phyloP scores from a whole-genome alignment of 2,888 invertebrate species.

The Mythimna impura region DNA sequence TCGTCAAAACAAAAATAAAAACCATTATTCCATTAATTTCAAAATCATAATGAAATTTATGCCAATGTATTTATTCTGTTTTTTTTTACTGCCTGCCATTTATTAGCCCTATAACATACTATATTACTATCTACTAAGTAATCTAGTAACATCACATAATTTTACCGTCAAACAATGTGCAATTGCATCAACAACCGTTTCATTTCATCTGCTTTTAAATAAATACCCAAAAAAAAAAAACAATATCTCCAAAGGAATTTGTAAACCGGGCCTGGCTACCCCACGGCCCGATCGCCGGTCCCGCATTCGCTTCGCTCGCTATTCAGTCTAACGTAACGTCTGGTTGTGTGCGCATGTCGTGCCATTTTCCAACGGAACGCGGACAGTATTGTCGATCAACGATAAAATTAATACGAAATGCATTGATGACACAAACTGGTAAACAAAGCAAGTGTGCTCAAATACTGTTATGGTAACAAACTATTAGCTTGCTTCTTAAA shows the following conservation, averaged over 20 bases:
- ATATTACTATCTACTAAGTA: not conserved
- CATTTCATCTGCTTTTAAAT: not conserved
- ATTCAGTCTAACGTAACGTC: conserved; percentile 41
- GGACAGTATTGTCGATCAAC: conserved; percentile 25
- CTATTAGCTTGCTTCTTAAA: conserved; percentile 17
- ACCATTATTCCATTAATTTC: too few species aligned
- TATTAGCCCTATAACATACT: not conserved
- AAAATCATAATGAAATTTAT: too few species aligned
- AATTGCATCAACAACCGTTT: not conserved
- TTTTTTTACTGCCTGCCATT: not conserved
- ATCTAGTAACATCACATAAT: not conserved
- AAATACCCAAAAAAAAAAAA: not conserved
- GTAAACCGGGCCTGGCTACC: conserved; percentile 32
- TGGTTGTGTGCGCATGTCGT: conserved; percentile 31
- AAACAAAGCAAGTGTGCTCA: conserved; percentile 24
- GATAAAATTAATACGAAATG: conserved; percentile 52
- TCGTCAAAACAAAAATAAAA: too few species aligned
- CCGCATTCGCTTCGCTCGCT: conserved; percentile 12
- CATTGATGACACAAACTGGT: conserved; percentile 43
- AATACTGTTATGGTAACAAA: conserved; percentile 36
- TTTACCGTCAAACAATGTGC: not conserved
- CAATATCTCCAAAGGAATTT: conserved; percentile 30
- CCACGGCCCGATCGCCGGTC: conserved; percentile 1
- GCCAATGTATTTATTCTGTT: too few species aligned
- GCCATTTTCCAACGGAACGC: not conserved